Evolutionary conservation across 2,888 invertebrate genomes (phyloP).

Genomic region (Agrochola litura): DNA sequence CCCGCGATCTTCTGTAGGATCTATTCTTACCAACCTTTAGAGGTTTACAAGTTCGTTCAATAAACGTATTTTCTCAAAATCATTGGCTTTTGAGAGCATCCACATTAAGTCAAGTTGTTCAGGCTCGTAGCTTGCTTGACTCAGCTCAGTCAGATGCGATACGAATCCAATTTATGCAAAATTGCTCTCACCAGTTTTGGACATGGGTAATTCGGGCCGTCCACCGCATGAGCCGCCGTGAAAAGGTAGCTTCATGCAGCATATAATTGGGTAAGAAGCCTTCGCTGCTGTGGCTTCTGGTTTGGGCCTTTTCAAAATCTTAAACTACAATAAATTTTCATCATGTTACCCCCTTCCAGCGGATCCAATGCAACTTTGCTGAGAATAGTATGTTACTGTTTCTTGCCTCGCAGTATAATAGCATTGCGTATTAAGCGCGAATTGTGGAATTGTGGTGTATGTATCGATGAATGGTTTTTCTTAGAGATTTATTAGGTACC

Average conservation of each 20-base stretch:
- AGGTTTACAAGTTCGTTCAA: neutral
- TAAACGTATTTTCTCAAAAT: neutral
- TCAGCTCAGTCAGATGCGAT: neutral
- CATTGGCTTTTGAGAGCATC: neutral
- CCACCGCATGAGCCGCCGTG: neutral
- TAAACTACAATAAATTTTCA: neutral
- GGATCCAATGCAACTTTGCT: neutral
- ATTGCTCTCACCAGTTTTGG: neutral
- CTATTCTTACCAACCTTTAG: neutral
- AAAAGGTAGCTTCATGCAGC: neutral
- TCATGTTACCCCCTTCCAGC: neutral
- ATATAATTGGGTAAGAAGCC: neutral
- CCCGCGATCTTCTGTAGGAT: neutral
- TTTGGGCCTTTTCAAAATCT: neutral
- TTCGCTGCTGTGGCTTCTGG: neutral
- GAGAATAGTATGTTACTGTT: neutral
- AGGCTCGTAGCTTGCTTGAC: neutral
- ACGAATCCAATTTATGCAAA: neutral
- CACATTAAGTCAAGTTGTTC: neutral
- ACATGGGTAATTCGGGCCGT: too few species aligned
- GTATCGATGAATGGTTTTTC: too few species aligned
- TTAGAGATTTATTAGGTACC: neutral
- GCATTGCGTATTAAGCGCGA: neutral
- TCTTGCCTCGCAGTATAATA: neutral
- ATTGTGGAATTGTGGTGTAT: neutral